phyloP scores from a whole-genome alignment of 1,140 invertebrate genomes.

The Drosophila lacteicornis region DNA sequence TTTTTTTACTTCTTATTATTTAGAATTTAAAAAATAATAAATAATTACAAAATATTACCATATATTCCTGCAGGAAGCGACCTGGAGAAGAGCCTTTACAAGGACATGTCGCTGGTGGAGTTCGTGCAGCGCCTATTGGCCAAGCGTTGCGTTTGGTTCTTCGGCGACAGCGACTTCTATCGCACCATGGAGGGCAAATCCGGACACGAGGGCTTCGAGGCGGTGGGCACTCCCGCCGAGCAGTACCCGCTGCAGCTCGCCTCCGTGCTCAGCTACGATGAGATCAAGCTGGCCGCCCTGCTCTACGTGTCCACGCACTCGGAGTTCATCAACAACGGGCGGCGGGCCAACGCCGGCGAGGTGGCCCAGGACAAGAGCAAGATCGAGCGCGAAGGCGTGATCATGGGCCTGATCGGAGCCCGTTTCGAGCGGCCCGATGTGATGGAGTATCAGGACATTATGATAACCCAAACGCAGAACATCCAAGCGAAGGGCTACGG shows the following conservation, averaged over 20 bases:
- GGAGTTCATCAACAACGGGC: slow-evolving; percentile 88
- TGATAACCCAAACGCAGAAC: slow-evolving; percentile 86
- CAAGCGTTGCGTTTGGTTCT: slow-evolving; percentile 69
- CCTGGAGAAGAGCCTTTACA: slow-evolving; percentile 46
- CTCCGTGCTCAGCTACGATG: slow-evolving; percentile 75
- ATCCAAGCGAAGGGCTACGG: slow-evolving; percentile 85
- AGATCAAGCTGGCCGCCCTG: slow-evolving; percentile 86
- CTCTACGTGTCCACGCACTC: slow-evolving; percentile 87
- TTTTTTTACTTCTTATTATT: too few relatives aligned
- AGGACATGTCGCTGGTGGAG: slow-evolving; percentile 31
- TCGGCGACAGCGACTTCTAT: slow-evolving; percentile 20
- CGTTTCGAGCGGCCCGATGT: slow-evolving; percentile 85
- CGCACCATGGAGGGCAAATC: slow-evolving; percentile 30
- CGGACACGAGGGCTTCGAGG: slow-evolving; percentile 52
- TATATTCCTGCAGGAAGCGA: slow-evolving; percentile 22
- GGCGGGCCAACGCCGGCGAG: slow-evolving; percentile 86
- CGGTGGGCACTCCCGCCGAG: slow-evolving; percentile 50
- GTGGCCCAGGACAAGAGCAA: slow-evolving; percentile 64
- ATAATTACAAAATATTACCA: not conserved
- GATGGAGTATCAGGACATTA: slow-evolving; percentile 87
- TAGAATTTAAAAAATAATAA: not conserved
- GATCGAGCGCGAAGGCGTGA: slow-evolving; percentile 75
- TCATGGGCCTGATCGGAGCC: slow-evolving; percentile 85
- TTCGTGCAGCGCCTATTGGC: slow-evolving; percentile 70
- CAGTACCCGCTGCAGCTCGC: slow-evolving; percentile 40